Percentiles rank a stretch among this genome's conserved stretches.
Conservation (phyloP, 2,797 vertebrate species). For the Knipowitschia caucasica region DNA sequence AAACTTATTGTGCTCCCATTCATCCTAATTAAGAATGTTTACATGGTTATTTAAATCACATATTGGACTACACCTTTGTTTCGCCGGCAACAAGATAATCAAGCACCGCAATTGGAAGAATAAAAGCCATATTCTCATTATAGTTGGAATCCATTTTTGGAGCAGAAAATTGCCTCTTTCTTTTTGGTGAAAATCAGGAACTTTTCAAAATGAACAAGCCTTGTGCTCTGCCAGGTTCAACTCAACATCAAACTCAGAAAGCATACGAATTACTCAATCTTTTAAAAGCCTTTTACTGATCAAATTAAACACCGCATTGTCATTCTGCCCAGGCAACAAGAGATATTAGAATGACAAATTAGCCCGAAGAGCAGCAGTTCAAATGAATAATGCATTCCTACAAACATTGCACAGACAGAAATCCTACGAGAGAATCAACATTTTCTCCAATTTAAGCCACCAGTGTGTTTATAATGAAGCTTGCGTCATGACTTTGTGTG, state of each 20-base stretch:
- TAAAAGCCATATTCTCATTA: not conserved
- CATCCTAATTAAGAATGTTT: too few relatives aligned
- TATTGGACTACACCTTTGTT: too few relatives aligned
- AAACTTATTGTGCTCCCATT: too few relatives aligned
- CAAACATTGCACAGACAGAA: slow-evolving; percentile 54
- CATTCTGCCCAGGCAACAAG: slow-evolving; percentile 56
- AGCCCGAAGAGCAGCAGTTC: slow-evolving; percentile 53
- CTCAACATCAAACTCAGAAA: slow-evolving; percentile 10
- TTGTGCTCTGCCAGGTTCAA: not conserved
- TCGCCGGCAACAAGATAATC: not conserved
- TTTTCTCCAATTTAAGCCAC: slow-evolving; percentile 49
- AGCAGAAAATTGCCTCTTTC: not conserved
- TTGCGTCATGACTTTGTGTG: slow-evolving; percentile 43
- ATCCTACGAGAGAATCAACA: slow-evolving; percentile 45
- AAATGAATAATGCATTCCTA: slow-evolving; percentile 67
- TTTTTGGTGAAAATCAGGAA: not conserved
- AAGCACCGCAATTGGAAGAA: not conserved
- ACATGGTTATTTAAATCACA: too few relatives aligned
- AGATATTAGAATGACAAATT: slow-evolving; percentile 64
- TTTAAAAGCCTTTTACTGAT: slow-evolving; percentile 15
- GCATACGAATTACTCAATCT: slow-evolving; percentile 16
- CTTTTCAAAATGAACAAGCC: not conserved
- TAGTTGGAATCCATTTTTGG: not conserved
- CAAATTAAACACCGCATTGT: slow-evolving; percentile 61
- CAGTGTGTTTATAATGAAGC: slow-evolving; percentile 46